Conservation (phyloP, 2,113 vertebrate genomes). For the Mystacornis crossleyi region DNA sequence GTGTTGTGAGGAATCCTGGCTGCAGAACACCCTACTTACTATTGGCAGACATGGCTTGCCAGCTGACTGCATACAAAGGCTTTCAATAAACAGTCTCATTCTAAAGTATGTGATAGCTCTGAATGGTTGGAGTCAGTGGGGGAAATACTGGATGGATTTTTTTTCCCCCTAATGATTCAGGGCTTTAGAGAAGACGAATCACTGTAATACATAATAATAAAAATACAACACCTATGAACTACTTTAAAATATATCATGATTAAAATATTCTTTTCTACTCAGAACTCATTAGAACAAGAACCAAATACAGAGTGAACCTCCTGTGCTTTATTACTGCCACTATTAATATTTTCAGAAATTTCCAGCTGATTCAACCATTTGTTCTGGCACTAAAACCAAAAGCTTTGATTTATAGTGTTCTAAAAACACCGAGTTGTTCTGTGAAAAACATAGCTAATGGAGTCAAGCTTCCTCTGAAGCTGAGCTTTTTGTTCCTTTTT, state of each 20-base stretch:
- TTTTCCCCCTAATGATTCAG: neutral
- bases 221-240: neutral
- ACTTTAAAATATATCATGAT: neutral
- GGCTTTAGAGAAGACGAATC: neutral
- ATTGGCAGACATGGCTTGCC: neutral
- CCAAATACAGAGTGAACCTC: neutral
- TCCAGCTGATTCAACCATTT: slow-evolving; percentile 28
- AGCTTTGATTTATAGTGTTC: slow-evolving; percentile 5
- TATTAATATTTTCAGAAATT: slow-evolving; percentile 18
- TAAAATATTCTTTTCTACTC: neutral
- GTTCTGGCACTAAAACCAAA: slow-evolving; percentile 2
- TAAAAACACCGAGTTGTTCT: slow-evolving; percentile 14
- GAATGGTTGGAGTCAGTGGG: neutral
- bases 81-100: neutral
- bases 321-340: neutral
- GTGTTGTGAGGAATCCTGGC: neutral
- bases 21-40: neutral
- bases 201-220: neutral
- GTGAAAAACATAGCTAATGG: neutral
- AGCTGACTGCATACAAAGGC: neutral
- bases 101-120: neutral
- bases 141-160: neutral
- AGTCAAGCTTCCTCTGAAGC: neutral
- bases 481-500: neutral
- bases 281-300: neutral